Base-by-base conservation (phyloP, 92 coral and sea anemone genomes). In the Plumapathes pennacea region DNA sequence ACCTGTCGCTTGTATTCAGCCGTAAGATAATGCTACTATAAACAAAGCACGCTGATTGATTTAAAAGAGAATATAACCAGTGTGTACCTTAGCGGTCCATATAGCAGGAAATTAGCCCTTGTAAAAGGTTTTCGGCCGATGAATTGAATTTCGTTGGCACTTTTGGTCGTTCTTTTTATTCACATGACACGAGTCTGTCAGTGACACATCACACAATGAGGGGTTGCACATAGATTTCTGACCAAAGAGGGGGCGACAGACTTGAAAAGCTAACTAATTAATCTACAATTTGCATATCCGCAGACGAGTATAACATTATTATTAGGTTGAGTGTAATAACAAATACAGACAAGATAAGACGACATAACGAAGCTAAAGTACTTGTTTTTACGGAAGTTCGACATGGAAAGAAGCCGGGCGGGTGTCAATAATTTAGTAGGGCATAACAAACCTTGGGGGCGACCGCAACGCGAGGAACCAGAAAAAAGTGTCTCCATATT, bases 281-380 rank as follows among this genome's bases (percentile, higher is more conserved):
- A 52, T 54, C 28, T 54, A 50, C 67, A 71, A 85, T 85, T 85
- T 85, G 67, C 94, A 85, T 85, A 85, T 69, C 54, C 70, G 48
- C 58, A 54, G 57, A 57, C 52, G 68, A 50, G 41, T 69, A 75
- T 82, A 81, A 80, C n/a, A n/a, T n/a, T n/a, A n/a, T n/a, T n/a
- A n/a, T n/a, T n/a, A n/a, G n/a, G n/a, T n/a, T n/a, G n/a, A n/a
- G n/a, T n/a, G n/a, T n/a, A n/a, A n/a, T n/a, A n/a, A n/a, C n/a
- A n/a, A n/a, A n/a, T n/a, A n/a, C n/a, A n/a, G n/a, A n/a, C n/a
- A n/a, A n/a, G n/a, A n/a, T n/a, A n/a, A n/a, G n/a, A n/a, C n/a
- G n/a, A n/a, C n/a, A n/a, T n/a, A n/a, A n/a, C n/a, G n/a, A n/a
- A n/a, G n/a, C n/a, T n/a, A n/a, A n/a, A n/a, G n/a, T n/a, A n/a